Evolutionary conservation across 2,113 vertebrate genomes (phyloP), one percentile per base, ranked within the genome.

Genomic region (Nerophis lumbriciformis): DNA sequence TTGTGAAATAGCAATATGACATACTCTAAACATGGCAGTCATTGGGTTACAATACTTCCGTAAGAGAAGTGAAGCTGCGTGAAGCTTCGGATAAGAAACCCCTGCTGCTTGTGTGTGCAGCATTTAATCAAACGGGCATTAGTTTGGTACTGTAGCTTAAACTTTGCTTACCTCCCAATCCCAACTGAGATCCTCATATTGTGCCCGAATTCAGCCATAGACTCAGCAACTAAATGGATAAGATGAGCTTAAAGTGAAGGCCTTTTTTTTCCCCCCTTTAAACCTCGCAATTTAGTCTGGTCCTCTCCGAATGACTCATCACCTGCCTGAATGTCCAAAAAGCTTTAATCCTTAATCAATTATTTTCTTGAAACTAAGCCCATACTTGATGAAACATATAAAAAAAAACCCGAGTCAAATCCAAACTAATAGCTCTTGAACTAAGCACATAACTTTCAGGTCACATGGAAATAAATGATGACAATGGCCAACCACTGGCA

Each of bases 181-280:
- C 77, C 21, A 57, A 61, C 74, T 42, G 19, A 70, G 71, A 71
- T 80, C 81, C 83, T 86, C 77, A 79, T 81, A 79, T 85, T 75
- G 81, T 84, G 75, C 83, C 42, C 16, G 19, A 69, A 82, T 82
- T 76, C 83, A 79, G 35, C 71, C 72, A 65, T 52, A 66, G 75
- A 87, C 87, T 89, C 87, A 88, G 87, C 86, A 90, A 88, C 65
- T 89, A 72, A 84, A 83, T 61, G 85, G 87, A 89, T 90, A 70
- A 85, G 79, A 88, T 69, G 77, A 72, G 73, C 76, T 87, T 85
- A 81, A 56, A 67, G 65, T 39, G 66, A 73, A 47, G 14, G 45
- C 21, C 5, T 48, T 35, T 59, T 59, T 59, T 15, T 37, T 49
- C 48, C 28, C 62, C 75, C 73, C 78, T 84, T 76, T 74, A 75